Percentiles rank a stretch among this genome's conserved stretches.
Conservation (phyloP, 2,113 vertebrate species). For the Acinonyx jubatus region DNA sequence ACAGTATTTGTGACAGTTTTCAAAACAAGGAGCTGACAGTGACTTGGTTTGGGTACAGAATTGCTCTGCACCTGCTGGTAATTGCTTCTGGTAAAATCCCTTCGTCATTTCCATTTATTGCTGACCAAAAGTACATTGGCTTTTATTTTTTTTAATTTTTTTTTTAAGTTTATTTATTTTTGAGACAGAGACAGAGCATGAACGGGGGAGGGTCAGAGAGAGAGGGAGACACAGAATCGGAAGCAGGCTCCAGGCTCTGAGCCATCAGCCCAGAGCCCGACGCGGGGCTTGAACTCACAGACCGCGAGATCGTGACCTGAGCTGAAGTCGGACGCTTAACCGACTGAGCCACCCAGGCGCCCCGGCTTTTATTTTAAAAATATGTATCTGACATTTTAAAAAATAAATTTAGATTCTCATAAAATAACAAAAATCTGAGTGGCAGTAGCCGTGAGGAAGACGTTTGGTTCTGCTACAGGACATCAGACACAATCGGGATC, state of each 20-base stretch:
- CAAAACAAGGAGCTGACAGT: not conserved
- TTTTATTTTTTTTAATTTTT: not conserved
- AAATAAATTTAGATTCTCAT: not conserved
- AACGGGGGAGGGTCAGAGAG: too few relatives aligned
- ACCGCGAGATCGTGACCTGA: too few relatives aligned
- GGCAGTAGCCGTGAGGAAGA: not conserved
- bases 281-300: too few relatives aligned
- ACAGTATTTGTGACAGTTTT: conserved; percentile 42
- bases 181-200: too few relatives aligned
- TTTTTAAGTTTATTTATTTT: too few relatives aligned
- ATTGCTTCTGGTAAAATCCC: not conserved
- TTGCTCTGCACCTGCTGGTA: not conserved
- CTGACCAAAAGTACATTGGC: not conserved
- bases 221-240: too few relatives aligned
- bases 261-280: too few relatives aligned
- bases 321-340: too few relatives aligned
- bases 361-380: not conserved
- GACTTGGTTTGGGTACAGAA: not conserved
- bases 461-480: not conserved
- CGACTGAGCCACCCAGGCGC: too few relatives aligned
- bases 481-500: not conserved
- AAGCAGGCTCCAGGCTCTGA: too few relatives aligned
- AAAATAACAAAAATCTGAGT: not conserved
- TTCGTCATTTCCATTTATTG: not conserved
- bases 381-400: not conserved